Conservation (phyloP, 2,113 vertebrate species). For the Labeo catla region DNA sequence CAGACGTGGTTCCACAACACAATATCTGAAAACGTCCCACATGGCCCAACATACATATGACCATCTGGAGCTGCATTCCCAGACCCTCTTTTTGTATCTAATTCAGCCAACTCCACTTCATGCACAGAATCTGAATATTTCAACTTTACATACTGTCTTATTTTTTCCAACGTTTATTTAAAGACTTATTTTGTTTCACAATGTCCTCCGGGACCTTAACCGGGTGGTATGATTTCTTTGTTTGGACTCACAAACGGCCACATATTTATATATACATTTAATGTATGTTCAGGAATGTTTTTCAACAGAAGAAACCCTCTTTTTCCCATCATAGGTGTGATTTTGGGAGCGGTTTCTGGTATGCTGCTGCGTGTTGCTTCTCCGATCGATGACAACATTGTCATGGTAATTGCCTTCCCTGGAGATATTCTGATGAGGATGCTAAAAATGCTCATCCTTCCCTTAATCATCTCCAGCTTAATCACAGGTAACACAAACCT, state of each 20-base stretch:
- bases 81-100: background rate
- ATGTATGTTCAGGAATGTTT: background rate
- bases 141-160: too few species aligned
- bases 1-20: too few species aligned
- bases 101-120: too few species aligned
- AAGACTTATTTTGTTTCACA: too few species aligned
- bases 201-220: background rate
- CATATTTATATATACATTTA: background rate
- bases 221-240: background rate
- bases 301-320: background rate
- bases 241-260: background rate
- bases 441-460: constrained; percentile 99
- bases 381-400: constrained; percentile 90
- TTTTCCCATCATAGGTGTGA: constrained; percentile 81
- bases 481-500: constrained; percentile 86
- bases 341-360: constrained; percentile 89
- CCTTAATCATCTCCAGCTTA: constrained; percentile 98
- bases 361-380: constrained; percentile 88
- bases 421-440: constrained; percentile 99
- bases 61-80: background rate
- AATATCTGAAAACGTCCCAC: background rate
- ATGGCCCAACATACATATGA: background rate
- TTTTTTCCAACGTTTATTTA: too few species aligned
- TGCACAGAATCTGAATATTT: too few species aligned
- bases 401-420: constrained; percentile 97